Base-by-base conservation (phyloP, 2,888 invertebrate genomes). In the Drosophila paramelanica region DNA sequence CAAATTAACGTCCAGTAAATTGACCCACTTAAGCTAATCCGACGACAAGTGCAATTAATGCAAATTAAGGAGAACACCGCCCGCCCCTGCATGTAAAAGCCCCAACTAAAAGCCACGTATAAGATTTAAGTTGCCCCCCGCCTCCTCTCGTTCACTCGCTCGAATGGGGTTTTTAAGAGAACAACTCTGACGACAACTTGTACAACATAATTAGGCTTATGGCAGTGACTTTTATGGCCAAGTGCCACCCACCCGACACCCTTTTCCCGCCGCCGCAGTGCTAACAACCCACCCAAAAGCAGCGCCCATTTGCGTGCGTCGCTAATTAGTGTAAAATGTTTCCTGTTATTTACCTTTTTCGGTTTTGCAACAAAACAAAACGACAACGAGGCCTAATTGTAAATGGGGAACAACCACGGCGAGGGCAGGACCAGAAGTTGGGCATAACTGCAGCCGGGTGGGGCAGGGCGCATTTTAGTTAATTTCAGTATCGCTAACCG, bases 321-420 rank as follows among this genome's bases (percentile, higher is more conserved):
- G 87, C 85, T 86, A 86, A 86, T 86, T 86, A 86, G 85, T 86
- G 87, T 86, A 86, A 86, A 86, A 86, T 87, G 85, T 86, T 86
- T 86, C 85, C 85, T 85, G 87, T 86, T 86, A 87, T 86, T 86
- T 86, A 87, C 85, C 87, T 86, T 79, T 86, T 87, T 85, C 68
- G 83, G 80, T 73, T 79, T 70, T 68, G 78, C 74, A 83, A 70
- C 81, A 81, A 74, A 79, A 79, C 77, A 70, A 82, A 82, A 74
- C 77, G 65, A 71, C 60, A 60, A 50, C 67, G 42, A 61, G 62
- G 52, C 67, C 75, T 64, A 79, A 85, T 81, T 73, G 77, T 79
- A 73, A 74, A 80, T 80, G 80, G 73, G 72, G 73, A 69, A 58
- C 42, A 71, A 64, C 27, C 39, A 41, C 58, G 42, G 58, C n/a